Evolutionary conservation across 2,797 vertebrate species (phyloP).

Genomic region (Dicrostonyx torquatus): DNA sequence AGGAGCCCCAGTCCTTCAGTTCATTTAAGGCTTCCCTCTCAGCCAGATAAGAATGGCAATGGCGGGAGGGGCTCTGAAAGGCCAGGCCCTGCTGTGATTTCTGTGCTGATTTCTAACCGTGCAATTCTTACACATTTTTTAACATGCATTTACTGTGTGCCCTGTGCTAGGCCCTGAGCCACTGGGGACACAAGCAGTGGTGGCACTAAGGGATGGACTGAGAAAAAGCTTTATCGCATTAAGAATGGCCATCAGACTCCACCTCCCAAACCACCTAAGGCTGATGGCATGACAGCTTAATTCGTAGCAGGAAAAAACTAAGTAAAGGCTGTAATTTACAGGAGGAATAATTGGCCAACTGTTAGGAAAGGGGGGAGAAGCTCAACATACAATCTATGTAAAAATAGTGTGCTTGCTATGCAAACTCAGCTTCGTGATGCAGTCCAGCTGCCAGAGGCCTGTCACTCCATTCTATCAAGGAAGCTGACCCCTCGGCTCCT

Average conservation of each 20-base stretch:
- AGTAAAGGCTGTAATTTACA: slow-evolving; percentile 80
- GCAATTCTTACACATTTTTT: slow-evolving; percentile 32
- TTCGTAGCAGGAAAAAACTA: slow-evolving; percentile 75
- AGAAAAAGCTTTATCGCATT: slow-evolving; percentile 26
- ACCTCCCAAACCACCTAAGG: slow-evolving; percentile 51
- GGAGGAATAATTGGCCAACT: slow-evolving; percentile 79
- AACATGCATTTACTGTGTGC: slow-evolving; percentile 24
- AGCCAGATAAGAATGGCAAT: not conserved
- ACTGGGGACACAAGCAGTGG: not conserved
- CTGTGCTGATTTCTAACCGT: not conserved
- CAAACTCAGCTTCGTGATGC: slow-evolving; percentile 65
- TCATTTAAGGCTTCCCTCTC: not conserved
- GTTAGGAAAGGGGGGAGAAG: slow-evolving; percentile 65
- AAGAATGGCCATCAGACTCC: slow-evolving; percentile 39
- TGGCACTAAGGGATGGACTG: not conserved
- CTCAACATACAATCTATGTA: slow-evolving; percentile 76
- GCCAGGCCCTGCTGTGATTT: not conserved
- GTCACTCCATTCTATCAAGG: slow-evolving; percentile 36
- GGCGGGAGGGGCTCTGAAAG: not conserved
- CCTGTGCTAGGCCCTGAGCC: slow-evolving; percentile 24
- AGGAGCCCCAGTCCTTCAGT: not conserved
- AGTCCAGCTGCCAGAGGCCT: slow-evolving; percentile 55
- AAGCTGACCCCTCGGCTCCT: slow-evolving; percentile 67
- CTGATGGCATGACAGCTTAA: slow-evolving; percentile 78
- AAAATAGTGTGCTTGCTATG: slow-evolving; percentile 77